Evolutionary conservation across 2,888 invertebrate genomes (phyloP), one percentile per base, ranked within the genome.

Genomic region (Cheilosia scutellata): DNA sequence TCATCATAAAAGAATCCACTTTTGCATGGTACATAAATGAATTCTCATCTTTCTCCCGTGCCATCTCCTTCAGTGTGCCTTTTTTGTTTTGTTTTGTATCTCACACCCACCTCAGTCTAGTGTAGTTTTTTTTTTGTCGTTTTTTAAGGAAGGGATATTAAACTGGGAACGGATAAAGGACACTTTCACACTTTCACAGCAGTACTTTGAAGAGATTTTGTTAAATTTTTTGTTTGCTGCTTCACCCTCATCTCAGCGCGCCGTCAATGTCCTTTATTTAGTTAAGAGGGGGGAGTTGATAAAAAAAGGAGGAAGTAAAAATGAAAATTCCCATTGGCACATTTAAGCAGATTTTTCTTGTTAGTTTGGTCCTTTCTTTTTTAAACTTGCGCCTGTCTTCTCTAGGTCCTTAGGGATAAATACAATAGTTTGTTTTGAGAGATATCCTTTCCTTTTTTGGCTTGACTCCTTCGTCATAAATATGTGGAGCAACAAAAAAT

Each of bases 311-410:
- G 40, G 6, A 9, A 42, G 44, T 16, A 51, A 51, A 20, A 44
- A 40, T 47, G 49, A 55, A 76, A 57, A 76, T 62, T 86, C 86
- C 86, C 86, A 86, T 77, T 77, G 86, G 86, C 86, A 82, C 80
- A 86, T 86, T 82, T 72, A 82, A 86, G 68, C 86, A 86, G 80
- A 86, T 86, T 82, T 82, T 71, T 80, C 65, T 71, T 86, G 84
- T 76, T 76, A 86, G 75, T 80, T 71, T 74, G 37, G 25, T 55
- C 51, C 42, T 37, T 74, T 60, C 63, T 75, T 42, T 40, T 55
- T 68, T 58, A 3, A 58, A 70, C 44, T 53, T 57, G 4, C 42
- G 6, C 42, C 58, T 68, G 70, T 42, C 57, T 71, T 42, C 44
- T 42, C 25, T 75, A 20, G 37, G 63, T 33, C 84, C 57, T 51